These are phyloP conservation scores for Hylaea fasciaria DNA, from an alignment of 2,888 invertebrate species.

Conservation along the genomic window DNA sequence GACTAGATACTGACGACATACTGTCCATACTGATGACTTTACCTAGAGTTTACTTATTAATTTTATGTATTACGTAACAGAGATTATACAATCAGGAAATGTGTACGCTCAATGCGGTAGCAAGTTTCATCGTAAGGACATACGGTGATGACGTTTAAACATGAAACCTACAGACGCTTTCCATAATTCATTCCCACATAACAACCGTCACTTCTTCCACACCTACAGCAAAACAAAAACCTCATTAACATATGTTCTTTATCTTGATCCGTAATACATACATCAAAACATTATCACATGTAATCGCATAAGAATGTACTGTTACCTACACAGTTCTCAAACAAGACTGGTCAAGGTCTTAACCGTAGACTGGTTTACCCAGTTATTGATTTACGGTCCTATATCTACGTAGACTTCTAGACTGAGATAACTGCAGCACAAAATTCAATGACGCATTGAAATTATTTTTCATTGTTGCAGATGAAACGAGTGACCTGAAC, in stretches of 20 bases:
- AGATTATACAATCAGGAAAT: constrained; percentile 55
- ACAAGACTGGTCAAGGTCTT: constrained; percentile 41
- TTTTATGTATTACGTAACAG: constrained; percentile 19
- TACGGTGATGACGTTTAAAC: constrained; percentile 45
- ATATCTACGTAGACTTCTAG: constrained; percentile 21
- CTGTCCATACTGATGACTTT: neutral
- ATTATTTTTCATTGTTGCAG: constrained; percentile 63
- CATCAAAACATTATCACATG: constrained; percentile 18
- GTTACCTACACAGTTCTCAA: constrained; percentile 39
- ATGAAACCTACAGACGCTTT: constrained; percentile 30
- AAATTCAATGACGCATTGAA: constrained; percentile 17
- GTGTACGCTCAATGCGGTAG: constrained; percentile 43
- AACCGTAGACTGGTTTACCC: constrained; percentile 39
- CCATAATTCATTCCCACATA: constrained; percentile 38
- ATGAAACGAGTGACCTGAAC: constrained; percentile 69
- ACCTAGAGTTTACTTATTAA: constrained; percentile 2
- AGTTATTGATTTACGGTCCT: constrained; percentile 35
- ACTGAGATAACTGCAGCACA: constrained; percentile 22
- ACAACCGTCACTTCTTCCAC: constrained; percentile 39
- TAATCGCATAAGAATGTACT: constrained; percentile 28
- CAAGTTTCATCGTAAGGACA: constrained; percentile 49
- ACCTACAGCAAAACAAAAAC: constrained; percentile 41
- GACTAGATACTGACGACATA: too few species aligned
- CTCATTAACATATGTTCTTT: constrained; percentile 24
- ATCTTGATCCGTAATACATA: constrained; percentile 26